phyloP scores from a whole-genome alignment of 2,113 vertebrate species.

The Gulo gulo region DNA sequence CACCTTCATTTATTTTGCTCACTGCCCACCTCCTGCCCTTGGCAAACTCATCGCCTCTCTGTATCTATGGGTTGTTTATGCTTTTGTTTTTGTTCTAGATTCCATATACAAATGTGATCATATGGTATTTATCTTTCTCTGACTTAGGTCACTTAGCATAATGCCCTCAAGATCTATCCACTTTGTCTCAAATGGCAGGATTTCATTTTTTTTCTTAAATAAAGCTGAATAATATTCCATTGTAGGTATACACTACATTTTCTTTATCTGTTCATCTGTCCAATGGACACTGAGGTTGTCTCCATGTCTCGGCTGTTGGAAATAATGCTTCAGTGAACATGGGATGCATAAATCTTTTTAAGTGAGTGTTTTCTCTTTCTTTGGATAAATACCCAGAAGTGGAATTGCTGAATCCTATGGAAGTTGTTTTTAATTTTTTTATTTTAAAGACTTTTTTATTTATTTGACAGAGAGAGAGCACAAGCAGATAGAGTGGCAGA shows the following conservation, averaged over 20 bases:
- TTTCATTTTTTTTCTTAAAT: background rate
- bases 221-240: background rate
- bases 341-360: background rate
- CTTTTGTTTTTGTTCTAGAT: background rate
- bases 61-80: background rate
- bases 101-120: background rate
- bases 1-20: too few species aligned
- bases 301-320: background rate
- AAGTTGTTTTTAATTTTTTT: background rate
- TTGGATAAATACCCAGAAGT: background rate
- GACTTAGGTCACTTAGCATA: background rate
- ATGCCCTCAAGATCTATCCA: background rate
- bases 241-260: background rate
- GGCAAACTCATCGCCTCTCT: background rate
- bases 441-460: too few species aligned
- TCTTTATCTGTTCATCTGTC: background rate
- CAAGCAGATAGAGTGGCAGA: too few species aligned
- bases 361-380: background rate
- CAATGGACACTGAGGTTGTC: background rate
- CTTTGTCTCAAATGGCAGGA: background rate
- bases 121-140: background rate
- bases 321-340: background rate
- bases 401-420: background rate
- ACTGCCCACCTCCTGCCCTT: background rate
- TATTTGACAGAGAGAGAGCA: too few species aligned